Evolutionary conservation across 2,797 vertebrate genomes (phyloP).

Genomic region (Bovichtus diacanthus): DNA sequence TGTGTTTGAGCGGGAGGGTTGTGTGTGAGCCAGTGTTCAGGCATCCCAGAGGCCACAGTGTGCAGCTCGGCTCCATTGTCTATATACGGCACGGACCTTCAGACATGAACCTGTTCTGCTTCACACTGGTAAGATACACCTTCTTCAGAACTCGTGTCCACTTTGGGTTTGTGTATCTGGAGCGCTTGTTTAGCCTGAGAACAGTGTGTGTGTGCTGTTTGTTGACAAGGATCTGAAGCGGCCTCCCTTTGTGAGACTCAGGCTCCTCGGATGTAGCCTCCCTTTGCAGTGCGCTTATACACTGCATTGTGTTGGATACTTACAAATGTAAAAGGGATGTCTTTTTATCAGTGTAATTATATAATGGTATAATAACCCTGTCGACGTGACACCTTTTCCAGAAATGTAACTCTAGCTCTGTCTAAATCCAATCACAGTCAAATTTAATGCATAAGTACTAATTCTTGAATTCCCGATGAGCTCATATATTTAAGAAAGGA

Average conservation of each 20-base stretch:
- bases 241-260: slow-evolving; percentile 22
- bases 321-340: background rate
- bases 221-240: slow-evolving; percentile 45
- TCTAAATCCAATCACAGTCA: background rate
- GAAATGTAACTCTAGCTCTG: background rate
- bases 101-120: slow-evolving; percentile 95
- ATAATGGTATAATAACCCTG: background rate
- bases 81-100: slow-evolving; percentile 41
- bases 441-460: no score
- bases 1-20: slow-evolving; percentile 9
- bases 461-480: background rate
- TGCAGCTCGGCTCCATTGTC: slow-evolving; percentile 47
- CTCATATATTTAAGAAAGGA: background rate
- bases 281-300: background rate
- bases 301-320: background rate
- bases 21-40: slow-evolving; percentile 60
- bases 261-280: background rate
- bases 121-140: slow-evolving; percentile 91
- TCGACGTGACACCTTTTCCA: background rate
- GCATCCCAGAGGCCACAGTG: slow-evolving; percentile 25
- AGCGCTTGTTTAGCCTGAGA: background rate
- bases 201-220: slow-evolving; percentile 34
- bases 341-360: background rate
- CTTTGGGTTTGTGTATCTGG: background rate
- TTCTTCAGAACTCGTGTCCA: background rate